A percentile compares a stretch with the other conserved stretches of the same genome.
Conservation (phyloP, 2,113 vertebrate species). For the human region GRCh38 chr1:207948501-207949000, state of each 20-base stretch:
- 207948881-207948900: neutral
- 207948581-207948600: neutral
- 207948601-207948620: constrained; percentile 22
- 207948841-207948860: neutral
- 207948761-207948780: neutral
- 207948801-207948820: neutral
- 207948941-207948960: neutral
- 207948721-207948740: constrained; percentile 12
- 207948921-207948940: neutral
- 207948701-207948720: constrained; percentile 3
- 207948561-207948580: neutral
- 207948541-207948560: neutral
- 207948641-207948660: neutral
- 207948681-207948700: constrained; percentile 18
- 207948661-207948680: neutral
- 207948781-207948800: neutral
- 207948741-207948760: constrained; percentile 24
- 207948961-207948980: neutral
- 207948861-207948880: neutral
- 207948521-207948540: neutral
- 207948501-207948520: neutral
- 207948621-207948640: constrained; percentile 1
- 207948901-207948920: neutral
- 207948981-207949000: neutral
- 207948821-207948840: neutral